phyloP scores from a whole-genome alignment of 2,797 vertebrate species.

The Typhlichthys eigenmanni region DNA sequence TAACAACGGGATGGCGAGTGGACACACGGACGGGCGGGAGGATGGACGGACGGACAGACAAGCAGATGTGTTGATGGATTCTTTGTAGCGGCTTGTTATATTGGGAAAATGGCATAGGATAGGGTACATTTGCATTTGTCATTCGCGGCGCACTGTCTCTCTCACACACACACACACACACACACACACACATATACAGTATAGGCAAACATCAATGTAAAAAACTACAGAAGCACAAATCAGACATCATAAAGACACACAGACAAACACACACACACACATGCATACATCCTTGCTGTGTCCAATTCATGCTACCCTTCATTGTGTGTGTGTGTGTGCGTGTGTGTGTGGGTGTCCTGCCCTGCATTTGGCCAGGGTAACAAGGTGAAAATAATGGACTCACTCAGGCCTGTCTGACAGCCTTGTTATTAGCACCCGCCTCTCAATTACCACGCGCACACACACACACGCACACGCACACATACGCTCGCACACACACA shows the following conservation, averaged over 20 bases:
- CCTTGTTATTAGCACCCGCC: slow-evolving; percentile 51
- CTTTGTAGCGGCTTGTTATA: slow-evolving; percentile 50
- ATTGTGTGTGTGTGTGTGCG: slow-evolving; percentile 1
- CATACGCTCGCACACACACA: slow-evolving; percentile 5
- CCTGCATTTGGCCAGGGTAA: slow-evolving; percentile 39
- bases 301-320: slow-evolving; percentile 3
- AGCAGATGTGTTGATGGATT: slow-evolving; percentile 1
- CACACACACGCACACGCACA: slow-evolving; percentile 33
- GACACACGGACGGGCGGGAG: too few species aligned
- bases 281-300: slow-evolving; percentile 9
- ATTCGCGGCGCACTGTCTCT: background rate
- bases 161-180: background rate
- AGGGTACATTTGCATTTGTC: slow-evolving; percentile 46
- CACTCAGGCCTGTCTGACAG: slow-evolving; percentile 52
- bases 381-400: slow-evolving; percentile 41
- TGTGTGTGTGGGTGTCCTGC: slow-evolving; percentile 12
- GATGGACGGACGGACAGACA: too few species aligned
- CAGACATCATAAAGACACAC: background rate
- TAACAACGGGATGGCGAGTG: too few species aligned
- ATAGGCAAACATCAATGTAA: too few species aligned
- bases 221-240: slow-evolving; percentile 1
- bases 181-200: background rate
- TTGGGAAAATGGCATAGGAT: slow-evolving; percentile 25
- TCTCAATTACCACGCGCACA: slow-evolving; percentile 51
- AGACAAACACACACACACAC: background rate